Evolutionary conservation across 2,888 invertebrate genomes (phyloP).

Genomic region (Trachelus tabidus): DNA sequence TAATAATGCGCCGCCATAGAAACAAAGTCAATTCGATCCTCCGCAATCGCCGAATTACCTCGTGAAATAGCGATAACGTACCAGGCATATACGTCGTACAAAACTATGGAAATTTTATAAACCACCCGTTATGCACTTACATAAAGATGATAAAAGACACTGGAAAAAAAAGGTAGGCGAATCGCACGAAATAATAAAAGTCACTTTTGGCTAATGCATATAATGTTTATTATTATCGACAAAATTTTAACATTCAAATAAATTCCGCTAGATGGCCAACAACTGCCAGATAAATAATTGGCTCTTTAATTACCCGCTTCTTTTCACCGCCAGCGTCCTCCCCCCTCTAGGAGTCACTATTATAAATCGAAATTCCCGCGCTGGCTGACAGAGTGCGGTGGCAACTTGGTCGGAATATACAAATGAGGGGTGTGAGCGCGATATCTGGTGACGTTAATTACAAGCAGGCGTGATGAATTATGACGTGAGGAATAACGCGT

Average conservation of each 20-base stretch:
- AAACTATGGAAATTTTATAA: too few relatives aligned
- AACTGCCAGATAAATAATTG: not conserved
- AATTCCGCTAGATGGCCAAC: slow-evolving; percentile 10
- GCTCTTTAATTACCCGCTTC: not conserved
- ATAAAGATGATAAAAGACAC: too few relatives aligned
- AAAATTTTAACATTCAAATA: slow-evolving; percentile 6
- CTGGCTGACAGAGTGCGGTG: slow-evolving; percentile 3
- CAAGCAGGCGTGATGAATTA: slow-evolving; percentile 24
- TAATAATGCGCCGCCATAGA: too few relatives aligned
- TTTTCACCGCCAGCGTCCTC: not conserved
- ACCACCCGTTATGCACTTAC: too few relatives aligned
- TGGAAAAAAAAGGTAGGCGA: too few relatives aligned
- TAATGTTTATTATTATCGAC: too few relatives aligned
- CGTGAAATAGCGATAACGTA: too few relatives aligned
- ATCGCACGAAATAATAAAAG: too few relatives aligned
- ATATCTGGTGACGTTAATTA: slow-evolving; percentile 24
- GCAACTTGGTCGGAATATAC: slow-evolving; percentile 12
- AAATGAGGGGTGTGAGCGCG: slow-evolving; percentile 22
- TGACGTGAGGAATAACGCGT: slow-evolving; percentile 24
- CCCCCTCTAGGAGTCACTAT: not conserved
- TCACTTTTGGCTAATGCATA: too few relatives aligned
- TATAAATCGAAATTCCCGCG: not conserved
- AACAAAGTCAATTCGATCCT: too few relatives aligned
- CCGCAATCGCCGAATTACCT: too few relatives aligned
- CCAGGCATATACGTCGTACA: too few relatives aligned